These are phyloP conservation scores for Silurus asotus DNA, from an alignment of 2,113 vertebrate species.

Conservation along the genomic window DNA sequence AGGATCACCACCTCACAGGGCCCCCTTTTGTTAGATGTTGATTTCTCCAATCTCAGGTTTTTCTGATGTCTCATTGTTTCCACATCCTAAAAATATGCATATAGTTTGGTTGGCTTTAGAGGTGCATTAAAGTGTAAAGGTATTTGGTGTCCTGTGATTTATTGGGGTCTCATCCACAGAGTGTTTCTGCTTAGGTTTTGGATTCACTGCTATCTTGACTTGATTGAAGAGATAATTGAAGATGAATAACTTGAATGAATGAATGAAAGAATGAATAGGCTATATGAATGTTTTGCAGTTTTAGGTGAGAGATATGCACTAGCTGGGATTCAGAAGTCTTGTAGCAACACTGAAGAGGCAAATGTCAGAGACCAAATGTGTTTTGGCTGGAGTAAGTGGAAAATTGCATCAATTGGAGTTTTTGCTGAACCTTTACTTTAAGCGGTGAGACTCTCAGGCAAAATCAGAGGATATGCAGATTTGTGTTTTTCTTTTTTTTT, in stretches of 20 bases:
- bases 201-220: neutral
- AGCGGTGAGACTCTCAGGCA: neutral
- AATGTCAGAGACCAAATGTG: conserved; percentile 47
- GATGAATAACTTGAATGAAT: neutral
- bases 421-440: neutral
- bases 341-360: conserved; percentile 10
- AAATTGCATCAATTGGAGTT: conserved; percentile 2
- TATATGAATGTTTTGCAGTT: neutral
- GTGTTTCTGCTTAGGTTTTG: neutral
- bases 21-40: neutral
- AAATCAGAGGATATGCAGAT: neutral
- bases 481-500: neutral
- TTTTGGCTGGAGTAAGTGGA: conserved; percentile 17
- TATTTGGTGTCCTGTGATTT: neutral
- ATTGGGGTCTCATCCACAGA: neutral
- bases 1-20: neutral
- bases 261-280: neutral
- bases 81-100: neutral
- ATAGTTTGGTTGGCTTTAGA: neutral
- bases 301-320: neutral
- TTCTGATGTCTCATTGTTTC: neutral
- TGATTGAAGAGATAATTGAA: neutral
- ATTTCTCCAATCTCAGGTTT: neutral
- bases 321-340: neutral
- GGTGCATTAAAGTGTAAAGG: neutral